Base-by-base conservation (phyloP, 2,113 vertebrate genomes). In the Cavia porcellus region DNA sequence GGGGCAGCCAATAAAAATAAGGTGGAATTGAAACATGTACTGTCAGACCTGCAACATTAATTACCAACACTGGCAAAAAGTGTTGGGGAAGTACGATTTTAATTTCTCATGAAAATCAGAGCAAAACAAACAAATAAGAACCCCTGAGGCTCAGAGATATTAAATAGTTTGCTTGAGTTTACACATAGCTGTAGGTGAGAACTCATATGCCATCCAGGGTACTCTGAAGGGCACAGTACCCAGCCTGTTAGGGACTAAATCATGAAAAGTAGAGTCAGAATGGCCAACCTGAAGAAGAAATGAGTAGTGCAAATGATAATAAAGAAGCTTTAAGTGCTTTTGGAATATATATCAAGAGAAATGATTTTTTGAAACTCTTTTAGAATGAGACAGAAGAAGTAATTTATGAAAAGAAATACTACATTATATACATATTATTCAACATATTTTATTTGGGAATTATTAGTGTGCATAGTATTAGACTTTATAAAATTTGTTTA, bases 81-180 rank as follows among this genome's bases (percentile, higher is more conserved):
- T 84, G 30, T 91, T 19, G 38, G 7, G 10, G 68, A 94, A 83
- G 50, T 79, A 25, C 80, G 92, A 55, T 89, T 96, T 96, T 86
- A 92, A 89, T 89, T 96, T 94, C 13, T 96, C 20, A 88, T 50
- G 30, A 57, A 93, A 90, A 52, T 32, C 32, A 96, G 75, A 91
- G 89, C 52, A 66, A 10, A 85, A 55, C 55, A 55, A 96, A 45
- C 70, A 85, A 88, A 64, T 62, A 84, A 95, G 86, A 75, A 79
- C 52, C 59, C 82, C 80, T 35, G 72, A 84, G 81, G 45, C 59
- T 91, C 50, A 55, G 38, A 79, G 55, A 66, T 94, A 91, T 91
- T 86, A 89, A 89, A 42, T 80, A 35, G 72, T 72, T 89, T 85
- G 61, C 68, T 62, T 75, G 82, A 94, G 55, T 47, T 89, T 61